phyloP scores from a whole-genome alignment of 2,888 invertebrate genomes.

The Epirrhoe tristata region DNA sequence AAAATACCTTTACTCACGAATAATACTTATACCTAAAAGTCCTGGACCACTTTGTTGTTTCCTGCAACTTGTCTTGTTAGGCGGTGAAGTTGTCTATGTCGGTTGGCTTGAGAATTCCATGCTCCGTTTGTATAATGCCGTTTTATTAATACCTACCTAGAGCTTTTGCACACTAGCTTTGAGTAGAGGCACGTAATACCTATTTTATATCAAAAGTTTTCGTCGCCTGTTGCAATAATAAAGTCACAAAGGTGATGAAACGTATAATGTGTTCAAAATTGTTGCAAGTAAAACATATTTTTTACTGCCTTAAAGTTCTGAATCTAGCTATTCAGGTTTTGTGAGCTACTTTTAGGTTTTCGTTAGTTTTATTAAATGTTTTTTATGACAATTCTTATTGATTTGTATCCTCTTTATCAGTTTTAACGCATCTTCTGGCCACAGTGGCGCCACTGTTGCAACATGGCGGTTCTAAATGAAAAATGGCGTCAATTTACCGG shows the following conservation, averaged over 20 bases:
- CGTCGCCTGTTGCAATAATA: background rate
- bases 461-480: slow-evolving; percentile 73
- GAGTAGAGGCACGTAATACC: background rate
- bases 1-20: slow-evolving; percentile 3
- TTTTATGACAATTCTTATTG: background rate
- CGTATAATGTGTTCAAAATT: background rate
- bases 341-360: background rate
- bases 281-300: background rate
- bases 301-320: too few species aligned
- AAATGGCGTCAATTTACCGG: slow-evolving; percentile 81
- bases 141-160: background rate
- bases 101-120: slow-evolving; percentile 4
- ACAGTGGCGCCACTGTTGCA: slow-evolving; percentile 60
- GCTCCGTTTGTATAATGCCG: background rate
- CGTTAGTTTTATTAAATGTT: background rate
- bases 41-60: slow-evolving; percentile 28
- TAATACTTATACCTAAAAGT: slow-evolving; percentile 4
- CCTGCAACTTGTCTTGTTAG: slow-evolving; percentile 13
- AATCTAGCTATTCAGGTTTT: too few species aligned
- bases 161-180: background rate
- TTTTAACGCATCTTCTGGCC: slow-evolving; percentile 41
- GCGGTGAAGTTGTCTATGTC: slow-evolving; percentile 14
- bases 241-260: background rate
- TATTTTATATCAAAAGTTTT: slow-evolving; percentile 1
- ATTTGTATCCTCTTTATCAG: slow-evolving; percentile 17